Evolutionary conservation across 2,797 vertebrate genomes (phyloP), one percentile per base, ranked within the genome.

Genomic region (Tenualosa thibaudeaui): DNA sequence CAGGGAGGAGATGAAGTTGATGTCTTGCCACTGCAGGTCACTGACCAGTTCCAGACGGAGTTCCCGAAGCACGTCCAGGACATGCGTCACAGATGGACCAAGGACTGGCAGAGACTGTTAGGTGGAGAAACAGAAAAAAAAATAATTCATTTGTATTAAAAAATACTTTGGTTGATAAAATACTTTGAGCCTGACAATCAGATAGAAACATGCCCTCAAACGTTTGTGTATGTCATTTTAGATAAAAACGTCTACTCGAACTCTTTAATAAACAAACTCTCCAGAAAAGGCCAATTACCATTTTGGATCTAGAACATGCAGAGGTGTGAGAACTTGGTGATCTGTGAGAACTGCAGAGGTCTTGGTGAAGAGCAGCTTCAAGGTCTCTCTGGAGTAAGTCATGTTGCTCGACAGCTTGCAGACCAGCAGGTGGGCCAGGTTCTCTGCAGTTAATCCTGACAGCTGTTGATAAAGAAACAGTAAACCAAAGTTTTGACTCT

Each of bases 291-390:
- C 60, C 13, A 12, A 40, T 50, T 75, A 84, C 65, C 46, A 60
- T 13, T 49, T 26, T 62, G 31, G 65, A n/a, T n/a, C n/a, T n/a
- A 71, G 4, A 94, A 94, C 90, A 37, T 89, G n/a, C n/a, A n/a
- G n/a, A n/a, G n/a, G 68, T n/a, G n/a, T n/a, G n/a, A n/a, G n/a
- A n/a, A n/a, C n/a, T n/a, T n/a, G n/a, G n/a, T n/a, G n/a, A n/a
- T n/a, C n/a, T n/a, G n/a, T n/a, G n/a, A 13, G 53, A 81, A 93
- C 60, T 2, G 0, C 0, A 31, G 91, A 90, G 1, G 90, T 54
- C 46, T 90, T 89, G 0, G 88, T 92, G 82, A 95, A 91, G 82
- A 95, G 83, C 85, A 92, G 31, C 90, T 94, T 94, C 94, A 93
- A 94, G 43, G 93, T 82, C 7, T 85, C 71, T 22, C 2, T 89